Evolutionary conservation across 1,140 invertebrate genomes (phyloP), one percentile per base, ranked within the genome.

Genomic region (Caenorhabditis latens): DNA sequence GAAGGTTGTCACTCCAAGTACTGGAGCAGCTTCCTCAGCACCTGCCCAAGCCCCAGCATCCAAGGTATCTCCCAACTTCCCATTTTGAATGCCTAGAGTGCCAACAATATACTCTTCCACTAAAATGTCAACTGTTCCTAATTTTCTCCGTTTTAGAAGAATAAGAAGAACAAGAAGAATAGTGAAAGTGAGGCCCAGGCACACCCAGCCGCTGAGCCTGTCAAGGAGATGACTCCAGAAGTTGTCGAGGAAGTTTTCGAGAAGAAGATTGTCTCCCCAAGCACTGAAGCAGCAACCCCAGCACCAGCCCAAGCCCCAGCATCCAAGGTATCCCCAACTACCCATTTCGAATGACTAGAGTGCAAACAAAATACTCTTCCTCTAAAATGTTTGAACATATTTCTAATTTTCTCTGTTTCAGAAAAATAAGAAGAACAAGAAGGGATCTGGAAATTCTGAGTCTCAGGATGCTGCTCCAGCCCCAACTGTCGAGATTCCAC

Each of bases 381-480:
- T 40, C 24, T 63, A 1, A 11, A 16, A 4, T 46, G 46, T 9
- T 46, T 46, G 5, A 24, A 16, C 21, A 48, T 50, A 2, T 82
- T 24, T n/a, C 21, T 43, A 75, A 21, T 43, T 32, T 32, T 32
- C 2, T 32, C 32, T 32, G 32, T 86, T 48, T 48, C 58, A 86
- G 65, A 86, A 86, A 24, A 65, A 61, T 14, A 86, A 86, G 75
- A 86, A 86, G 75, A 83, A 86, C 75, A 86, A 86, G 85, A 61
- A 86, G 50, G 83, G 83, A 84, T 50, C 46, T 16, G 61, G 61
- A 65, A 84, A 43, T 32, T 61, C 55, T 11, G 83, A 84, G 43
- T 65, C 83, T 65, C 55, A 84, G 0, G 83, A 83, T 8, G 58
- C 42, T 55, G 46, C 65, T 13, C 48, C 63, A 75, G 57, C 84